Conservation (phyloP, 2,797 vertebrate genomes). For the Lutjanus campechanus region DNA sequence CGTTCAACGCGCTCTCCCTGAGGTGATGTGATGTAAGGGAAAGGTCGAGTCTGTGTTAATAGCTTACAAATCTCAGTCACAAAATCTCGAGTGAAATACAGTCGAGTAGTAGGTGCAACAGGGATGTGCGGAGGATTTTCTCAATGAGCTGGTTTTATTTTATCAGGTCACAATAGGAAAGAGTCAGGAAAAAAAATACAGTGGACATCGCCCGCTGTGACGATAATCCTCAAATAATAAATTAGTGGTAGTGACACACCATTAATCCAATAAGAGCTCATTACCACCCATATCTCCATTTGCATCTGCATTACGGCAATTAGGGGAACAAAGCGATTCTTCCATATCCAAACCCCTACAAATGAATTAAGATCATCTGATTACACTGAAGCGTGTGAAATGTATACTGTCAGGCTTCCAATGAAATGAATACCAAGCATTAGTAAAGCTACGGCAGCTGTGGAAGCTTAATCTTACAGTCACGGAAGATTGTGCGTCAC, state of each 20-base stretch:
- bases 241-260: constrained; percentile 69
- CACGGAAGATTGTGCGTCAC: not conserved
- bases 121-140: constrained; percentile 21
- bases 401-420: constrained; percentile 53
- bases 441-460: constrained; percentile 9
- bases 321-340: constrained; percentile 77
- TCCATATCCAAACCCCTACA: constrained; percentile 68
- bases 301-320: constrained; percentile 80
- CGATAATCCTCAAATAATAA: constrained; percentile 59
- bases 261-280: constrained; percentile 77
- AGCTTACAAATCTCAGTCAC: constrained; percentile 61
- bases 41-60: constrained; percentile 77
- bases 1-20: constrained; percentile 38
- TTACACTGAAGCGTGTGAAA: constrained; percentile 72
- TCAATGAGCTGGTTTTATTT: constrained; percentile 8
- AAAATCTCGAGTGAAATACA: constrained; percentile 55
- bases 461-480: constrained; percentile 23
- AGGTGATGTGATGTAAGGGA: constrained; percentile 53
- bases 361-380: constrained; percentile 83
- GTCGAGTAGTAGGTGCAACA: constrained; percentile 3
- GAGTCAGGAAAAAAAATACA: constrained; percentile 34
- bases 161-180: constrained; percentile 7
- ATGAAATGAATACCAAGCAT: constrained; percentile 28
- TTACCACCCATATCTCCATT: constrained; percentile 77
- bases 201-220: constrained; percentile 30